Evolutionary conservation across 2,113 vertebrate genomes (phyloP), one percentile per base, ranked within the genome.

Genomic region (Neodon shergylaensis): DNA sequence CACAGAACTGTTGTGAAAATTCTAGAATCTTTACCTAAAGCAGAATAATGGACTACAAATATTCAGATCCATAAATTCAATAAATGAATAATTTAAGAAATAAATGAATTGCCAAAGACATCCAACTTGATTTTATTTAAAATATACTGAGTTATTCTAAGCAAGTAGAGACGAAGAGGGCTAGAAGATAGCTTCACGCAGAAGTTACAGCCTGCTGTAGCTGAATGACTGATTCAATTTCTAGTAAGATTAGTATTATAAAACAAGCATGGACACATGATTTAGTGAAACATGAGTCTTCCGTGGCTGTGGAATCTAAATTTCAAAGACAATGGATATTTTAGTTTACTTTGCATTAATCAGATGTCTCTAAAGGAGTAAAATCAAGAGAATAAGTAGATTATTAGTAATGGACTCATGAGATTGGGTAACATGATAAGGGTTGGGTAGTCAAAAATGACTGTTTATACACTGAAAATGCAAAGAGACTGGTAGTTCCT

Each of bases 41-140:
- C 78, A 87, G 26, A 93, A 16, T 24, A 91, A 54, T 26, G 39
- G 24, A 12, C n/a, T 93, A 76, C 42, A 52, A 93, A 72, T 21
- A 73, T 90, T 81, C 58, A 76, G 82, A 78, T 85, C n/a, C 47
- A 94, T 39, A 91, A 77, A 89, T 72, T 12, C 93, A 93, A 82
- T 54, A 84, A 92, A 7, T 12, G 63, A 89, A 88, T 76, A 31
- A 87, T 36, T 3, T 52, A 96, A 83, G 26, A 11, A 76, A 79
- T 44, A 88, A 94, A 44, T 44, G 89, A 90, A 90, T 66, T 85
- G 0, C 22, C 52, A 68, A 68, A 81, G 52, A 33, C 28, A 84
- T 39, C 10, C 73, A 39, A 42, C 9, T 72, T 58, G 33, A 88
- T 78, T 92, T 73, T 14, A 84, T 47, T 72, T 39, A 81, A 87